Evolutionary conservation across 1,140 invertebrate genomes (phyloP).

Genomic region (Caligus rogercresseyi): DNA sequence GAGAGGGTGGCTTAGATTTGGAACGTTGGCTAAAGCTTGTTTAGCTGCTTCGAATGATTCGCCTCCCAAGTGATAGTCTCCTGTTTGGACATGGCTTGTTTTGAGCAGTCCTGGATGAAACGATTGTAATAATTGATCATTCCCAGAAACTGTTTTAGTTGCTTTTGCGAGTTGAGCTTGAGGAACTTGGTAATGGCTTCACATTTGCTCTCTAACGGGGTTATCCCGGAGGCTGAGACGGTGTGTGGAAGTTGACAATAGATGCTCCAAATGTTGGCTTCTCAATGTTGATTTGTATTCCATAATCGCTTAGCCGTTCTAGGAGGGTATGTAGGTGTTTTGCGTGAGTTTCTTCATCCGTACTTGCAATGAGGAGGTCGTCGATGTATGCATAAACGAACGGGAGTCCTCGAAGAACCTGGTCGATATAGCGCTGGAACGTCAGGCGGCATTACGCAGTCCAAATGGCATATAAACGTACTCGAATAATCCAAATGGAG

Average conservation of each 20-base stretch:
- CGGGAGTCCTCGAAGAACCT: slow-evolving; percentile 27
- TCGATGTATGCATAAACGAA: slow-evolving; percentile 31
- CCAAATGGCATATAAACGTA: too few species aligned
- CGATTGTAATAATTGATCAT: too few species aligned
- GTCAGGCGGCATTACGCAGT: too few species aligned
- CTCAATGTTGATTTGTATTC: not conserved
- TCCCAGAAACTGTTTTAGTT: too few species aligned
- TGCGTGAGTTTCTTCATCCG: slow-evolving; percentile 27
- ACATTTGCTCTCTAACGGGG: not conserved
- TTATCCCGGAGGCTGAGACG: not conserved
- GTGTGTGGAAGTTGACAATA: not conserved
- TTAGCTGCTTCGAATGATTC: not conserved
- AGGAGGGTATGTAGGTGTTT: slow-evolving; percentile 27
- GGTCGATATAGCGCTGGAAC: slow-evolving; percentile 35
- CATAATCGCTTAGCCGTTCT: too few species aligned
- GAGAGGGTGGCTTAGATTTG: too few species aligned
- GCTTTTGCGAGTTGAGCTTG: too few species aligned
- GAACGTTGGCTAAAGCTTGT: too few species aligned
- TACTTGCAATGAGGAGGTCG: slow-evolving; percentile 34
- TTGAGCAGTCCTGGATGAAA: not conserved
- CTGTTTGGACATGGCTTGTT: not conserved
- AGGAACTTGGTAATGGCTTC: too few species aligned
- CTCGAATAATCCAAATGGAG: too few species aligned
- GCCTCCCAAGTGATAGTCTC: too few species aligned
- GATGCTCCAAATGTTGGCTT: not conserved